Conservation (phyloP, 2,888 invertebrate genomes). For the Andrena bucephala region DNA sequence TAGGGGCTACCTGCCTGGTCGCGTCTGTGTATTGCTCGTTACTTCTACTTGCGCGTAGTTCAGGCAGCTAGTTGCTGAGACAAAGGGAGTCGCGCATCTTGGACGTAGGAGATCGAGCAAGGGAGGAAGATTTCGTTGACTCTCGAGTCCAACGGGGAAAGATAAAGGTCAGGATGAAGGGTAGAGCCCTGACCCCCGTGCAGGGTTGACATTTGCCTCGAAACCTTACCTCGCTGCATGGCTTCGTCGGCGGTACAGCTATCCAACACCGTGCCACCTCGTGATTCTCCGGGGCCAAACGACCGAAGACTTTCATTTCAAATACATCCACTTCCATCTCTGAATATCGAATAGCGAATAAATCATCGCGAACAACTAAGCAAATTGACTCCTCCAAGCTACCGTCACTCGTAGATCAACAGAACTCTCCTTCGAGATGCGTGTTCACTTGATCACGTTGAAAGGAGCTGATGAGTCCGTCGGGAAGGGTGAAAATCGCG, state of each 20-base stretch:
- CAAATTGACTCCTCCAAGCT: not conserved
- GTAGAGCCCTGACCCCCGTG: slow-evolving; percentile 73
- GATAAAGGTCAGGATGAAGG: slow-evolving; percentile 67
- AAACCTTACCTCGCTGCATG: slow-evolving; percentile 79
- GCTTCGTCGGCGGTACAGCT: slow-evolving; percentile 72
- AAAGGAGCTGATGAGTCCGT: too few species aligned
- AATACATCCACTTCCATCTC: slow-evolving; percentile 24
- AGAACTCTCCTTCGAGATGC: too few species aligned
- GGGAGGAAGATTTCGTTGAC: not conserved
- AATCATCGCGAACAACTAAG: slow-evolving; percentile 3
- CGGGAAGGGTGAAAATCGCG: too few species aligned
- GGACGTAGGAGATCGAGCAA: not conserved
- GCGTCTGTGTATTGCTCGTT: too few species aligned
- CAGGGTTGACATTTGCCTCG: slow-evolving; percentile 79
- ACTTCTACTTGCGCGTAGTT: not conserved
- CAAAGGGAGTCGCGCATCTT: not conserved
- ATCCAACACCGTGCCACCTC: slow-evolving; percentile 18
- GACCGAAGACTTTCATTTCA: slow-evolving; percentile 21
- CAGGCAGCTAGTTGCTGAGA: not conserved
- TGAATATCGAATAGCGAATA: slow-evolving; percentile 32
- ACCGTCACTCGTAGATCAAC: too few species aligned
- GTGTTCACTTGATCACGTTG: too few species aligned
- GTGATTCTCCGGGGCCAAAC: not conserved
- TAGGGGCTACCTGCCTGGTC: too few species aligned
- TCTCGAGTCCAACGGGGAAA: not conserved